phyloP scores from a whole-genome alignment of 2,888 invertebrate genomes.

The Fissipunctia ypsillon region DNA sequence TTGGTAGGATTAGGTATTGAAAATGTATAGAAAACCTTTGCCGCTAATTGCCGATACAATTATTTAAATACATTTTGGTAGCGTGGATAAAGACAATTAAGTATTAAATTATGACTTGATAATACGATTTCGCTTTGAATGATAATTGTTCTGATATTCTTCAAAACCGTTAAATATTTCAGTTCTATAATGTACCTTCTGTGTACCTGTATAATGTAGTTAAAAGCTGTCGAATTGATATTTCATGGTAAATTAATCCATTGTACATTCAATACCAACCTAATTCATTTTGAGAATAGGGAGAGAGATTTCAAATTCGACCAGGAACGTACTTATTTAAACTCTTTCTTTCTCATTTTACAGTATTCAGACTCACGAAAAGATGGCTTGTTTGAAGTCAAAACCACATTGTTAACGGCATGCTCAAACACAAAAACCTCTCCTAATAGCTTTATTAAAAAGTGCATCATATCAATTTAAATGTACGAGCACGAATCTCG shows the following conservation, averaged over 20 bases:
- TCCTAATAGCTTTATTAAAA: slow-evolving; percentile 37
- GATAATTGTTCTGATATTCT: slow-evolving; percentile 42
- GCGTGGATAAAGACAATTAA: slow-evolving; percentile 46
- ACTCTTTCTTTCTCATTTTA: not conserved
- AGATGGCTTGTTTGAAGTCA: not conserved
- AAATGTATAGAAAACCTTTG: slow-evolving; percentile 14
- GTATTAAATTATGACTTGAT: slow-evolving; percentile 23
- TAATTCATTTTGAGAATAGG: too few relatives aligned
- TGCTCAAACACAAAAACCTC: slow-evolving; percentile 3
- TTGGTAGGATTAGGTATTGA: not conserved
- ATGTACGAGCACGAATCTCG: slow-evolving; percentile 22
- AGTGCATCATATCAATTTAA: slow-evolving; percentile 43
- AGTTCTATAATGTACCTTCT: not conserved
- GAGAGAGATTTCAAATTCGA: not conserved
- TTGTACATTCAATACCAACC: not conserved
- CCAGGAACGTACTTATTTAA: not conserved
- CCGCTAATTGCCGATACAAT: slow-evolving; percentile 29
- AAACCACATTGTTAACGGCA: slow-evolving; percentile 2
- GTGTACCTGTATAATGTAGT: not conserved
- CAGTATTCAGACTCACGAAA: not conserved
- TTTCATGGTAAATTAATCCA: not conserved
- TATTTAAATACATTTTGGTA: slow-evolving; percentile 18
- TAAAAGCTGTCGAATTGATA: not conserved
- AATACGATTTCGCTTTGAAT: slow-evolving; percentile 42
- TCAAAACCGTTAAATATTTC: slow-evolving; percentile 28